phyloP scores from a whole-genome alignment of 2,888 invertebrate species.

The Allygus modestus region DNA sequence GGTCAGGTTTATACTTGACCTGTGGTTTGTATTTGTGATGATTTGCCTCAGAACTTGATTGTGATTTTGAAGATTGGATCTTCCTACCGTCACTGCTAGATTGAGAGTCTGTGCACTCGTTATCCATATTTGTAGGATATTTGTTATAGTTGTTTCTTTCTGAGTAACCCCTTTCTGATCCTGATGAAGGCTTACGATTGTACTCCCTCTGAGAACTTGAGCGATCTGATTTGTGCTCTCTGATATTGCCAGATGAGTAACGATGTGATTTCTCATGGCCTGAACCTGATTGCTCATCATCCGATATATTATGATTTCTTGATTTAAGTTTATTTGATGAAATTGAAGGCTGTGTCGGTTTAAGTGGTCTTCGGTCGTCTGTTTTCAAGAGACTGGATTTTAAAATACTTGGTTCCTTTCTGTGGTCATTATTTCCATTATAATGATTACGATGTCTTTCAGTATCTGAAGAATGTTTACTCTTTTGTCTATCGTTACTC shows the following conservation, averaged over 20 bases:
- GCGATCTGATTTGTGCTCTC: slow-evolving; percentile 28
- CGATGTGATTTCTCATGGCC: neutral
- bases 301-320: slow-evolving; percentile 49
- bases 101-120: slow-evolving; percentile 32
- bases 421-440: neutral
- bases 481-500: slow-evolving; percentile 23
- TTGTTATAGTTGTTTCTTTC: neutral
- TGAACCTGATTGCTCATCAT: slow-evolving; percentile 42
- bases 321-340: slow-evolving; percentile 45
- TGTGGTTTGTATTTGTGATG: slow-evolving; percentile 42
- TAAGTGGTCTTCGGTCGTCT: slow-evolving; percentile 31
- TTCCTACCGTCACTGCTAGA: slow-evolving; percentile 28
- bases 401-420: slow-evolving; percentile 6
- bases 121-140: slow-evolving; percentile 1
- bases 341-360: slow-evolving; percentile 10
- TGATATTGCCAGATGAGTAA: neutral
- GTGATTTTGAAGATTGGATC: neutral
- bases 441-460: neutral
- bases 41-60: neutral
- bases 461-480: slow-evolving; percentile 7
- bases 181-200: neutral
- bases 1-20: slow-evolving; percentile 21
- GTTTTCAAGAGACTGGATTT: neutral
- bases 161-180: neutral
- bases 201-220: neutral